Evolutionary conservation across 2,888 invertebrate species (phyloP).

Genomic region (Hermodice carunculata): DNA sequence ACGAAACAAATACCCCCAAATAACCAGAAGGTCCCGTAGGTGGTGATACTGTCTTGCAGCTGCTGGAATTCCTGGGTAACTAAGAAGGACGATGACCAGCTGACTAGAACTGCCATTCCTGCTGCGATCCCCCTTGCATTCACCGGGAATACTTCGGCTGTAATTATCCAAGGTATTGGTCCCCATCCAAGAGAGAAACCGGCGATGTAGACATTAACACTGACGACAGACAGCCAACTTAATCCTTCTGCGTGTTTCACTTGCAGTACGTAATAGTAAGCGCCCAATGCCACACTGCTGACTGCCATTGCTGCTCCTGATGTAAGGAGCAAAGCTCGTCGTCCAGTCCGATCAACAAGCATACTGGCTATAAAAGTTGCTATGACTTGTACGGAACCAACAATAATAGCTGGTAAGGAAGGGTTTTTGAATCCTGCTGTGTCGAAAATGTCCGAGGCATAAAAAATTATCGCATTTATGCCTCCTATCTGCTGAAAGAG

Average conservation of each 20-base stretch:
- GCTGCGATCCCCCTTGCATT: conserved; percentile 90
- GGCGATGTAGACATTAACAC: conserved; percentile 61
- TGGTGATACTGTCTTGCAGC: conserved; percentile 51
- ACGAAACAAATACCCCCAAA: conserved; percentile 81
- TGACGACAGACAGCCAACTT: conserved; percentile 58
- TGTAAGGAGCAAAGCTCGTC: conserved; percentile 88
- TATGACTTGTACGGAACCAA: conserved; percentile 89
- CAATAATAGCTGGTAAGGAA: conserved; percentile 84
- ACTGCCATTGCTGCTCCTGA: conserved; percentile 75
- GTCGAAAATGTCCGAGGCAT: conserved; percentile 85
- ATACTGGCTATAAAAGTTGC: conserved; percentile 89
- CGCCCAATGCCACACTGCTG: conserved; percentile 57
- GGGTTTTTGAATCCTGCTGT: conserved; percentile 84
- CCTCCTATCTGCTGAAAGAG: conserved; percentile 95
- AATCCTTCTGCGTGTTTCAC: background rate
- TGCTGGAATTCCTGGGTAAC: conserved; percentile 60
- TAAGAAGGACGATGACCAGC: conserved; percentile 71
- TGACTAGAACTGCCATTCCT: conserved; percentile 89
- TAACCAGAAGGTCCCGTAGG: conserved; percentile 80
- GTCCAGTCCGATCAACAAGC: conserved; percentile 89
- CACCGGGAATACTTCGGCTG: conserved; percentile 76
- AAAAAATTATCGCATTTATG: conserved; percentile 95
- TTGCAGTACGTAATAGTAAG: conserved; percentile 51
- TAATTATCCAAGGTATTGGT: conserved; percentile 68
- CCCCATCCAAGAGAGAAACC: conserved; percentile 69